A percentile compares a stretch with the other conserved stretches of the same genome.
phyloP scores from a whole-genome alignment of 1,140 invertebrate genomes.

The Leptinotarsa undecemlineata region DNA sequence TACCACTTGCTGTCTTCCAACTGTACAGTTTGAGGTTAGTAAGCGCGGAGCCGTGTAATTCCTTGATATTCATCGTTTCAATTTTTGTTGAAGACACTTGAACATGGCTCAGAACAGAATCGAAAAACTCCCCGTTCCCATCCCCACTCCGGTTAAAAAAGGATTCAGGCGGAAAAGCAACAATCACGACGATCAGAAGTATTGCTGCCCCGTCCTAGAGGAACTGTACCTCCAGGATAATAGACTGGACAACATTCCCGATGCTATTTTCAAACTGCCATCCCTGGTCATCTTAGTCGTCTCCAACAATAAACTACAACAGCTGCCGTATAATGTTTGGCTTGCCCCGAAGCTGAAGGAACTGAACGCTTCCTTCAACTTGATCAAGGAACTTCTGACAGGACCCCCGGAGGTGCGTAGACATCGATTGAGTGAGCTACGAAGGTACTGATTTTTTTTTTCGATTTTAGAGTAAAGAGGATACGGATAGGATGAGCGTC shows the following conservation, averaged over 20 bases:
- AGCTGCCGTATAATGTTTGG: conserved; percentile 88
- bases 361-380: conserved; percentile 89
- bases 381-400: conserved; percentile 79
- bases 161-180: conserved; percentile 49
- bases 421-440: not conserved
- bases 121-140: conserved; percentile 65
- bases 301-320: conserved; percentile 91
- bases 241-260: conserved; percentile 77
- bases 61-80: not conserved
- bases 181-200: conserved; percentile 57
- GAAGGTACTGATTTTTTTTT: not conserved
- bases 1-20: conserved; percentile 84
- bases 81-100: conserved; percentile 61
- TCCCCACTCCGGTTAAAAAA: conserved; percentile 48
- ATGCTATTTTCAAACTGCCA: conserved; percentile 81
- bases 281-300: conserved; percentile 82
- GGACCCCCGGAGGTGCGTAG: conserved; percentile 54
- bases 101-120: conserved; percentile 90
- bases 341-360: conserved; percentile 84
- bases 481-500: conserved; percentile 52
- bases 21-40: conserved; percentile 67
- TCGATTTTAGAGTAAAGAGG: conserved; percentile 45
- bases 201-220: conserved; percentile 77
- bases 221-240: conserved; percentile 91
- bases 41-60: not conserved